Percentiles rank a stretch among this genome's conserved stretches.
phyloP scores from a whole-genome alignment of 1,140 invertebrate genomes.

The Drosophila hydei region DNA sequence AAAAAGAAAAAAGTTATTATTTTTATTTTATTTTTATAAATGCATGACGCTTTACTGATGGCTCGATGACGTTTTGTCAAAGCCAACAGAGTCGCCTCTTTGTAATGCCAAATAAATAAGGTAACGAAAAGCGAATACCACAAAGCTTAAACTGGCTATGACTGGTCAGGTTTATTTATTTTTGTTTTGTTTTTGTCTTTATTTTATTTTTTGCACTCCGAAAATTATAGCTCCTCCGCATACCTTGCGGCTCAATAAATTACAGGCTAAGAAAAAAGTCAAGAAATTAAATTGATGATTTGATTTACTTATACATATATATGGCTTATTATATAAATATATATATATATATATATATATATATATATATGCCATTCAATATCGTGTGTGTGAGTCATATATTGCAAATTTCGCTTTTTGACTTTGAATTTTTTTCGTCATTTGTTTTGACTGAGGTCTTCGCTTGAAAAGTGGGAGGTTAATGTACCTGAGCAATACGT shows the following conservation, averaged over 20 bases:
- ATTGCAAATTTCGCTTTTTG: constrained; percentile 71
- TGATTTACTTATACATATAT: constrained; percentile 41
- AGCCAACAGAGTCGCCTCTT: constrained; percentile 52
- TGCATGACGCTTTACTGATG: constrained; percentile 34
- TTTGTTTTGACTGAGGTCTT: constrained; percentile 70
- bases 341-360: constrained; percentile 36
- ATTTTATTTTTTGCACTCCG: constrained; percentile 3
- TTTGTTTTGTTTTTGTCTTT: constrained; percentile 2
- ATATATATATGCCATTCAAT: constrained; percentile 16
- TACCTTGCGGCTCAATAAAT: constrained; percentile 58
- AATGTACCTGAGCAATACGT: constrained; percentile 64
- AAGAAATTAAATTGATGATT: constrained; percentile 51
- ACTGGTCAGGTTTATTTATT: constrained; percentile 31
- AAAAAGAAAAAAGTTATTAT: constrained; percentile 2
- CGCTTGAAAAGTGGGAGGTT: constrained; percentile 52
- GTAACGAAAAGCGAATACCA: constrained; percentile 51
- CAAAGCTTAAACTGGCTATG: constrained; percentile 27
- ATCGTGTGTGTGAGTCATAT: constrained; percentile 68
- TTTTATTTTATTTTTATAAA: neutral
- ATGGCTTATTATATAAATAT: constrained; percentile 3
- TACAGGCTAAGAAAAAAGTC: constrained; percentile 46
- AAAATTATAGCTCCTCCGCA: constrained; percentile 50
- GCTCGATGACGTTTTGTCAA: constrained; percentile 59
- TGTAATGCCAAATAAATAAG: constrained; percentile 52
- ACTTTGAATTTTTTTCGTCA: constrained; percentile 44